Evolutionary conservation across 2,113 vertebrate genomes (phyloP).

Genomic region (Glareola pratincola): DNA sequence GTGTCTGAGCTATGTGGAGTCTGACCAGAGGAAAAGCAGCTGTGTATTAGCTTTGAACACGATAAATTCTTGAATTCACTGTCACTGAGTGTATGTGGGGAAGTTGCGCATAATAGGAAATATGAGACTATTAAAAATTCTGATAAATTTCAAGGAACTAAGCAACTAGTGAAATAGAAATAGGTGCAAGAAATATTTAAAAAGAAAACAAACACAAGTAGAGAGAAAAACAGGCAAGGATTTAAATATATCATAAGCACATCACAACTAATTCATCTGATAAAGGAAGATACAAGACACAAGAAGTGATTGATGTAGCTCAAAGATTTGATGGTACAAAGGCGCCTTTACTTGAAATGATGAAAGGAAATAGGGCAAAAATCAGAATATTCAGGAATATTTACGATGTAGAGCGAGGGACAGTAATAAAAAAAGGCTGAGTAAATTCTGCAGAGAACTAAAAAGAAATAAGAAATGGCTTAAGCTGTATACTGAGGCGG

Average conservation of each 20-base stretch:
- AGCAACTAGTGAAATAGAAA: neutral
- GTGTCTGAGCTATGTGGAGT: neutral
- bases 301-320: conserved; percentile 41
- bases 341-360: neutral
- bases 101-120: neutral
- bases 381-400: conserved; percentile 32
- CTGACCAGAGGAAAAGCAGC: neutral
- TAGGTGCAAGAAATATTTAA: neutral
- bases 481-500: neutral
- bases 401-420: neutral
- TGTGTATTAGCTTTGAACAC: neutral
- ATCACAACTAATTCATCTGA: conserved; percentile 32
- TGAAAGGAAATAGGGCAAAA: conserved; percentile 38
- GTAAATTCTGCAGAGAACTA: neutral
- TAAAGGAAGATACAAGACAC: neutral
- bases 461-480: conserved; percentile 1
- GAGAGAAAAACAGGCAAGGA: neutral
- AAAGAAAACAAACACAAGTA: conserved; percentile 16
- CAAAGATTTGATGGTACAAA: conserved; percentile 47
- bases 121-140: neutral
- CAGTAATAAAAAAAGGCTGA: conserved; percentile 22
- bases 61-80: neutral
- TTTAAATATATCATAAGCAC: conserved; percentile 46
- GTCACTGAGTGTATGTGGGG: neutral
- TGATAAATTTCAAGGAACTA: neutral